These are phyloP conservation scores for Caerostris darwini DNA, from an alignment of 1,140 invertebrate species.

Conservation along the genomic window DNA sequence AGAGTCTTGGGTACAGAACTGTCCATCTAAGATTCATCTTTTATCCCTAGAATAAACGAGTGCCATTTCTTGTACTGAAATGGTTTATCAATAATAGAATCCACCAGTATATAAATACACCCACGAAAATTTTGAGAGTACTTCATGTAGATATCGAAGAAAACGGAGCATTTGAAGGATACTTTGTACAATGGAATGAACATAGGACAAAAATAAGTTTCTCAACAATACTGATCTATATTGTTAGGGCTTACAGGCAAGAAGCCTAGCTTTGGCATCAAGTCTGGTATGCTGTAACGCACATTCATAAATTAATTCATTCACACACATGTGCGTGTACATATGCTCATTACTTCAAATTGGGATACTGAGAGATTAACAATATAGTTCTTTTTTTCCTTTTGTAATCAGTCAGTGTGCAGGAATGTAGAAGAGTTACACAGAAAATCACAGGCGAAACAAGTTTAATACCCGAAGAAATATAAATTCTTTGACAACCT, in stretches of 20 bases:
- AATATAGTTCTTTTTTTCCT: neutral
- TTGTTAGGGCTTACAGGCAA: conserved; percentile 2
- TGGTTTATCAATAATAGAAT: neutral
- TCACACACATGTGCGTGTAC: neutral
- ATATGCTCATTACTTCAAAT: neutral
- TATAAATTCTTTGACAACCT: neutral
- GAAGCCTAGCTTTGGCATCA: conserved; percentile 25
- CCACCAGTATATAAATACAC: neutral
- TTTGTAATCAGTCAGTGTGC: conserved; percentile 16
- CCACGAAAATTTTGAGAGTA: neutral
- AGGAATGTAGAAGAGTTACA: conserved; percentile 46
- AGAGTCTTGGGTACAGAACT: neutral
- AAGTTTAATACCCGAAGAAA: conserved; percentile 54
- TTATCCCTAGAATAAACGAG: neutral
- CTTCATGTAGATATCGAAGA: neutral
- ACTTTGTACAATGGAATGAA: conserved; percentile 57
- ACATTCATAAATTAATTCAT: conserved; percentile 20
- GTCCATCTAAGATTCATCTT: neutral
- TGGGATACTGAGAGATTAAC: neutral
- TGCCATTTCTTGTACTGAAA: neutral
- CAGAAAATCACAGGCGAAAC: conserved; percentile 64
- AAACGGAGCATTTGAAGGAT: conserved; percentile 47
- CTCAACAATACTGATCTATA: conserved; percentile 59
- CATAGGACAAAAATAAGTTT: conserved; percentile 34
- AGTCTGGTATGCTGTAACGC: neutral